Evolutionary conservation across 2,888 invertebrate species (phyloP), one percentile per base, ranked within the genome.

Genomic region (Cacoxenus indagator): DNA sequence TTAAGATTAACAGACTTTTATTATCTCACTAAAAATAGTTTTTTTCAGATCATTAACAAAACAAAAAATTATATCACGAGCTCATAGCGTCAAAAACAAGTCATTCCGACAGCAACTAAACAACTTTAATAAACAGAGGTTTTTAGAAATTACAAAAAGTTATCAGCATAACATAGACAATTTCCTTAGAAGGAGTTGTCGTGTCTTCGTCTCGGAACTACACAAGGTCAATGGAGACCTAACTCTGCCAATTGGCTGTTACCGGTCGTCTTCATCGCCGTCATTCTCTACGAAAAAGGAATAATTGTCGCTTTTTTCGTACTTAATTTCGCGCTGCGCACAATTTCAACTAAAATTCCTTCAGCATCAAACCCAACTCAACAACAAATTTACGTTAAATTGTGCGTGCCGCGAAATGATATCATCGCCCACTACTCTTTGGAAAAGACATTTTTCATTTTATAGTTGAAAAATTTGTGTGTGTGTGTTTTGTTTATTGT

Each of bases 81-180:
- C 73, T 69, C 61, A 64, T 70, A 71, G 48, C 68, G 76, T 48
- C 72, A 76, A 72, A 75, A 73, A 78, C 73, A 81, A n/a, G 74
- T 73, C 80, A 81, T 81, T 81, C 80, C 80, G 73, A 74, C 73
- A 74, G 48, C 19, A 54, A 45, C 67, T 29, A 70, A 65, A 70
- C 72, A 74, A 62, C 51, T 62, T 55, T 24, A 70, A 70, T 71
- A 68, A 69, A 78, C 45, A 80, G 22, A 76, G 26, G 78, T 78
- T 71, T 77, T 76, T 82, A 76, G 80, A 82, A 82, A 81, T 82
- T 81, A 75, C 72, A 74, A 75, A 11, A 57, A 70, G 14, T n/a
- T n/a, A n/a, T n/a, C n/a, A n/a, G n/a, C n/a, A n/a, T n/a, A n/a
- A n/a, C n/a, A n/a, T n/a, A n/a, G n/a, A n/a, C n/a, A n/a, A n/a